Base-by-base conservation (phyloP, 2,113 vertebrate species). In the Eolophus roseicapilla region DNA sequence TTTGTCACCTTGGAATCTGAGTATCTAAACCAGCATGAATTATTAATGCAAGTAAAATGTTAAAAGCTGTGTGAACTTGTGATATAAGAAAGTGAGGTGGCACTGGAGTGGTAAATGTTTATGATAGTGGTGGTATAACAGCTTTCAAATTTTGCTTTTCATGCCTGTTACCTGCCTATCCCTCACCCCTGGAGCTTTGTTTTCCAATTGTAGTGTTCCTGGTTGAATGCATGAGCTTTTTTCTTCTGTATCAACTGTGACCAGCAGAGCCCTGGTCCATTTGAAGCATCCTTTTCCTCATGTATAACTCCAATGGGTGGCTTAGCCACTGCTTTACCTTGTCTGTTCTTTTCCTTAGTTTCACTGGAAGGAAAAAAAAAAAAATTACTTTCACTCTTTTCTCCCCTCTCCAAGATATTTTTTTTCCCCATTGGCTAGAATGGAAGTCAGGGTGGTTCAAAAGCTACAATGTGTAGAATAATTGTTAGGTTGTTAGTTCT, bases 21-120 rank as follows among this genome's bases (percentile, higher is more conserved):
- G 65, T 65, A 65, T 70, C 83, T 87, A 71, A 84, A 92, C 19
- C 62, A 87, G 9, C 41, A 24, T 82, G 74, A 76, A 96, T 93
- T 94, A 87, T 87, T 95, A 69, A 95, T 94, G 25, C 35, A 74
- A 73, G 73, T n/a, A 33, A 81, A 91, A 89, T 74, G 69, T 82
- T 73, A 52, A 79, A 92, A 94, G 60, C 92, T 84, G 23, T 3
- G 2, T 27, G 59, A 77, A 46, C 49, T 50, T 29, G 57, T 55
- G 90, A n/a, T 73, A 88, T 6, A 33, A 68, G 55, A 55, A 88
- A 2, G 8, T 75, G 68, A 86, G 82, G 43, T 83, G 55, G 64
- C 59, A 50, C 80, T 43, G 57, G 35, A 65, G 37, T 33, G 0
- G 16, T 73, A 81, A 83, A 71, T 81, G 73, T 64, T 88, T 86